Base-by-base conservation (phyloP, 2,113 vertebrate genomes). In the Apaloderma vittatum region DNA sequence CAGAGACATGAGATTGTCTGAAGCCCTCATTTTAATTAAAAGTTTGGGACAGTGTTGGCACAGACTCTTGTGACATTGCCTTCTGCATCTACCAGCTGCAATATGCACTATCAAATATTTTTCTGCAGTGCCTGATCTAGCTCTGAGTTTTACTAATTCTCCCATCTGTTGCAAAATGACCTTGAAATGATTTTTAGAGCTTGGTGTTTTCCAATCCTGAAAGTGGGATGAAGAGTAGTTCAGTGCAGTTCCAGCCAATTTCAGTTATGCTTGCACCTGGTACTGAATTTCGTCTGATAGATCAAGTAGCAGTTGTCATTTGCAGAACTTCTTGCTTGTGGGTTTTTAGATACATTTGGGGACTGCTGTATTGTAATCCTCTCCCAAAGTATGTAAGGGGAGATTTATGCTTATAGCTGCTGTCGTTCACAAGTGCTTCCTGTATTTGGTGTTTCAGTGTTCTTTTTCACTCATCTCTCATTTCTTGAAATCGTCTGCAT, bases 1-100 rank as follows among this genome's bases (percentile, higher is more conserved):
- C 40, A 55, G 71, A 61, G 78, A 88, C 85, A 55, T 67, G 67
- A 95, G 70, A 62, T 77, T 89, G 78, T 97, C 81, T 72, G 34
- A 93, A 92, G 43, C 67, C 77, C 46, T 73, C 62, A 49, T 95
- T 97, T 96, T 96, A 96, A 95, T 97, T 96, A 95, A 94, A 96
- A 97, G 76, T 95, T 94, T 79, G 67, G 70, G 66, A 66, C 58
- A 85, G 54, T 32, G 57, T 93, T 96, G 94, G 92, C 93, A 86
- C 45, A 90, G 67, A 27, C 20, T 36, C 74, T 61, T 32, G 46
- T 88, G 81, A 67, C 78, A 75, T 87, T 86, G 90, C 92, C 75
- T 95, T 92, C 90, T 96, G 82, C 78, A 90, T 51, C 85, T 82
- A 93, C 90, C 85, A 94, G 81, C 87, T 95, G 94, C 90, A 93